A percentile compares a stretch with the other conserved stretches of the same genome.
Evolutionary conservation across 2,888 invertebrate genomes (phyloP).

Genomic region (Hemaris fuciformis): DNA sequence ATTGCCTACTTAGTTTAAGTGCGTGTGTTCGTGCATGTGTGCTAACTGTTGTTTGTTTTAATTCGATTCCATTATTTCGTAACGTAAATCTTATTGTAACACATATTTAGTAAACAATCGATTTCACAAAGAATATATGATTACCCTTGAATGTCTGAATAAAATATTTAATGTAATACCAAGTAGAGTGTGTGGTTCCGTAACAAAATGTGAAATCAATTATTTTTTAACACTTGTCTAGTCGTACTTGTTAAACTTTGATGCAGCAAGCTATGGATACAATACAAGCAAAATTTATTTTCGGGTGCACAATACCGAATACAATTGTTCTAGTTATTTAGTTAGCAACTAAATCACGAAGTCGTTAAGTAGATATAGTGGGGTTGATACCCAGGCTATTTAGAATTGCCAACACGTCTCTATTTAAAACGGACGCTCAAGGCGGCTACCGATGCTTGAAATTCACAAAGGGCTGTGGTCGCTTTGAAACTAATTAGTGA

Average conservation of each 20-base stretch:
- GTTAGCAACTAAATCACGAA: slow-evolving; percentile 65
- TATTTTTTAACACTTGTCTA: slow-evolving; percentile 16
- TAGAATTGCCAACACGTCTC: slow-evolving; percentile 63
- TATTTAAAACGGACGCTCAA: slow-evolving; percentile 67
- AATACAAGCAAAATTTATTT: slow-evolving; percentile 65
- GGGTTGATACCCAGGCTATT: slow-evolving; percentile 57
- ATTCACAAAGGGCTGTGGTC: slow-evolving; percentile 76
- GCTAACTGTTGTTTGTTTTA: neutral
- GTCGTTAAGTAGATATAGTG: slow-evolving; percentile 61
- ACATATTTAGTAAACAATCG: neutral
- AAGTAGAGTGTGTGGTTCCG: too few relatives aligned
- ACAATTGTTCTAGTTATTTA: slow-evolving; percentile 50
- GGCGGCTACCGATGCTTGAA: slow-evolving; percentile 70
- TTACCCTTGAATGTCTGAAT: neutral
- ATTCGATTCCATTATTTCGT: neutral
- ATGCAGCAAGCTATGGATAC: slow-evolving; percentile 81
- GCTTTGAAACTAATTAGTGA: slow-evolving; percentile 77
- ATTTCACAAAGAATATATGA: neutral
- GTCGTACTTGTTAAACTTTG: slow-evolving; percentile 54
- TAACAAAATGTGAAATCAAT: slow-evolving; percentile 40
- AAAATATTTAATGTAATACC: neutral
- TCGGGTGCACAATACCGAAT: slow-evolving; percentile 54
- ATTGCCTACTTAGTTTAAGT: neutral
- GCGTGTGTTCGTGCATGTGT: slow-evolving; percentile 3
- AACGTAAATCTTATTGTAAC: neutral